Evolutionary conservation across 1,140 invertebrate genomes (phyloP).

Genomic region (Zaprionus inermis): DNA sequence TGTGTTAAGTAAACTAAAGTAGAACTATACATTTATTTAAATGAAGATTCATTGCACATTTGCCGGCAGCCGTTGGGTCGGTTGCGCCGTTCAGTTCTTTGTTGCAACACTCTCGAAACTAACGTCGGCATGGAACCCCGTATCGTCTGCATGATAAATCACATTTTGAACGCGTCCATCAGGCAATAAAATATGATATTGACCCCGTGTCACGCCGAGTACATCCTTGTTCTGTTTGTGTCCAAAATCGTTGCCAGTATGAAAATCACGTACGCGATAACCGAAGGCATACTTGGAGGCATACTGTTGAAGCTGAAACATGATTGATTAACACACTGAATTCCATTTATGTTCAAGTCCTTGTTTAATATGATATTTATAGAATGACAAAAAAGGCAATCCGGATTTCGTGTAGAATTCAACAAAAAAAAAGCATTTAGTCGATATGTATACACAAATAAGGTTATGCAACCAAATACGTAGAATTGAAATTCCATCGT

Average conservation of each 20-base stretch:
- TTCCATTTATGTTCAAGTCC: too few relatives aligned
- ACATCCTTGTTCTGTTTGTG: constrained; percentile 88
- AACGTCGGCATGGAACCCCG: constrained; percentile 91
- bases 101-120: constrained; percentile 84
- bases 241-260: constrained; percentile 89
- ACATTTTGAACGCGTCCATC: constrained; percentile 91
- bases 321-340: constrained; percentile 1
- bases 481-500: too few relatives aligned
- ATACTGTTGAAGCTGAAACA: constrained; percentile 87
- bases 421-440: too few relatives aligned
- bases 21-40: not conserved
- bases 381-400: too few relatives aligned
- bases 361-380: too few relatives aligned
- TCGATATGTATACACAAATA: too few relatives aligned
- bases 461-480: too few relatives aligned
- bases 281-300: constrained; percentile 90
- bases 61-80: not conserved
- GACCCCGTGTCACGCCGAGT: constrained; percentile 88
- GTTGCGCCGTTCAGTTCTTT: constrained; percentile 48
- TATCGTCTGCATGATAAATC: constrained; percentile 90
- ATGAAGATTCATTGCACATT: constrained; percentile 50
- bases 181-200: constrained; percentile 91
- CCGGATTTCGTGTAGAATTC: too few relatives aligned
- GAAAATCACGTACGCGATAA: constrained; percentile 89
- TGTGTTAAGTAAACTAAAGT: too few relatives aligned